These are phyloP conservation scores for Rhimphoctona megacephalus DNA, from an alignment of 2,888 invertebrate genomes.

Conservation along the genomic window DNA sequence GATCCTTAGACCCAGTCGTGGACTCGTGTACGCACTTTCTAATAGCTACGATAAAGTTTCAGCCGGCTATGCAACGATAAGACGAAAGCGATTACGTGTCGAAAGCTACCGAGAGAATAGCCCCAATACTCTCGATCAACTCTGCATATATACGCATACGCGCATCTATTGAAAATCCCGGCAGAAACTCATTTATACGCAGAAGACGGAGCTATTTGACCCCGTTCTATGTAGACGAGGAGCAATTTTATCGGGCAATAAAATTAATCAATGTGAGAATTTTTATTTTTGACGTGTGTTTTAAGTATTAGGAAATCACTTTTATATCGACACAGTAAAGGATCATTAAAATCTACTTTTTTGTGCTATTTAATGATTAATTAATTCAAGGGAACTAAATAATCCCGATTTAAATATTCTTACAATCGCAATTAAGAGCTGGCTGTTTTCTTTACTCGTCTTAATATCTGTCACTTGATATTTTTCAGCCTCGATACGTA, in stretches of 20 bases:
- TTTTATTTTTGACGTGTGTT: not conserved
- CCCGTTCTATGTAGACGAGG: not conserved
- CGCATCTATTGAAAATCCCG: not conserved
- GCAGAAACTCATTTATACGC: not conserved
- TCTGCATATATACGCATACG: not conserved
- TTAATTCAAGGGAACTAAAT: not conserved
- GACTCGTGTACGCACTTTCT: conserved; percentile 65
- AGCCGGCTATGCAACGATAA: conserved; percentile 54
- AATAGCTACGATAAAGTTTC: conserved; percentile 58
- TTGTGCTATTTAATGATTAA: not conserved
- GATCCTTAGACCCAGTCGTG: conserved; percentile 4
- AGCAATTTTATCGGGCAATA: not conserved
- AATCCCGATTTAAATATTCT: not conserved
- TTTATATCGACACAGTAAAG: not conserved
- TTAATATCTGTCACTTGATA: not conserved
- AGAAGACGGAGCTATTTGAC: not conserved
- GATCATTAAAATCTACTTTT: not conserved
- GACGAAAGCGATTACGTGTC: conserved; percentile 44
- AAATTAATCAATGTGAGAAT: not conserved
- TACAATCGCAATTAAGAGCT: not conserved
- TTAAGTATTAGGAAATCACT: not conserved
- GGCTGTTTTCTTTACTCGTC: not conserved
- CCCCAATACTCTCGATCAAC: not conserved
- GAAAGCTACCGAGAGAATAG: conserved; percentile 50
- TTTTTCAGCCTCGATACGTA: not conserved